phyloP scores from a whole-genome alignment of 2,113 vertebrate species.

The Ramphastos sulfuratus region DNA sequence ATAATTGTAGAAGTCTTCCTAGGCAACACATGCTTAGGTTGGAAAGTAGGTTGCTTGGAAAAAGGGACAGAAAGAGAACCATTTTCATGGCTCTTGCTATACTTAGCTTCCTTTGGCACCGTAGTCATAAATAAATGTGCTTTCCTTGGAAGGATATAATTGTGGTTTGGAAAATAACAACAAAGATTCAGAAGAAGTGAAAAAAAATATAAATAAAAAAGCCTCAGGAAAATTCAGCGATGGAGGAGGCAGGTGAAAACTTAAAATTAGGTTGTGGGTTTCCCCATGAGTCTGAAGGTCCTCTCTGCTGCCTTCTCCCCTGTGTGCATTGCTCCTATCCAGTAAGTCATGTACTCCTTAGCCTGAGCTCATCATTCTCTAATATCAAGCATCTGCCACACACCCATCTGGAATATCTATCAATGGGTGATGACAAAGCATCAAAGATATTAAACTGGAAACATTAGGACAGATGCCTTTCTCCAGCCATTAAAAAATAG shows the following conservation, averaged over 20 bases:
- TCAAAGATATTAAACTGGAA: background rate
- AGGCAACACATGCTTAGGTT: background rate
- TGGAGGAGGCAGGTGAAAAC: background rate
- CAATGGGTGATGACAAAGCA: background rate
- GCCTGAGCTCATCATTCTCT: background rate
- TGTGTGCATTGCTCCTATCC: background rate
- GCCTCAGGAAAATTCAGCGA: background rate
- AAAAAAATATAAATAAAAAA: background rate
- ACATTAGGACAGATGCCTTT: background rate
- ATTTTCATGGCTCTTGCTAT: background rate
- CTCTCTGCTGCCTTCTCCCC: background rate
- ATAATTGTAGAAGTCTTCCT: background rate
- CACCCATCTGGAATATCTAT: background rate
- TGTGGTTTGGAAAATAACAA: background rate
- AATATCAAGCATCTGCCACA: background rate
- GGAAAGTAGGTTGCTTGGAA: conserved; percentile 23
- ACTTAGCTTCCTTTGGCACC: background rate
- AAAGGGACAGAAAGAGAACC: background rate
- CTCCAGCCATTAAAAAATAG: background rate
- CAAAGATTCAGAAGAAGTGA: background rate
- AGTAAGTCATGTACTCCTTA: background rate
- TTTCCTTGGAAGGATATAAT: background rate
- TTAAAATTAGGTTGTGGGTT: background rate
- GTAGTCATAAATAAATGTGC: background rate
- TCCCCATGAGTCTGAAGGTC: background rate